These are phyloP conservation scores for Trypoxylus dichotomus DNA, from an alignment of 1,140 invertebrate genomes.

Conservation along the genomic window DNA sequence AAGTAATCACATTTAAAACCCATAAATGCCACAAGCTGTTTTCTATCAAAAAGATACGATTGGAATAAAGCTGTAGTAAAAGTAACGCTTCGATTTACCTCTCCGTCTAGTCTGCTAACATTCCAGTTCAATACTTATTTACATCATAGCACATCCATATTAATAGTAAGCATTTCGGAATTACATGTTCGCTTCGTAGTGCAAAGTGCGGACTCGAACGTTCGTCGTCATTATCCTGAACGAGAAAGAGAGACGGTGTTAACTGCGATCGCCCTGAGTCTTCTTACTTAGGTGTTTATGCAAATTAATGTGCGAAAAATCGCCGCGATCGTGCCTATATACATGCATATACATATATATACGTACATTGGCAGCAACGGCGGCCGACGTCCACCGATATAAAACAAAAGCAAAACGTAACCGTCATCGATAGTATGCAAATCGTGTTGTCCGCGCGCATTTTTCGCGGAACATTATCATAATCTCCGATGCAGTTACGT, in stretches of 20 bases:
- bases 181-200: background rate
- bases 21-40: too few species aligned
- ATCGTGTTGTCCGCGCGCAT: constrained; percentile 4
- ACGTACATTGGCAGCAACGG: background rate
- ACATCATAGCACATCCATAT: background rate
- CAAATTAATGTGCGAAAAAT: constrained; percentile 24
- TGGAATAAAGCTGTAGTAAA: too few species aligned
- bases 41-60: too few species aligned
- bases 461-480: constrained; percentile 16
- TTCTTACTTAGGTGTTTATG: background rate
- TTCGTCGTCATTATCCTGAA: background rate
- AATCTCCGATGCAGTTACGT: background rate
- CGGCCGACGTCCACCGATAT: background rate
- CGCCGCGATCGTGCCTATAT: background rate
- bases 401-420: background rate
- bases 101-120: too few species aligned
- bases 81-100: too few species aligned
- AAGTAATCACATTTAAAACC: too few species aligned
- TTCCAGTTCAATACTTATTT: background rate
- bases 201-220: background rate
- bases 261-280: background rate
- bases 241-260: background rate
- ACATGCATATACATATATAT: background rate
- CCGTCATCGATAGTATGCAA: background rate
- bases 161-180: background rate